Evolutionary conservation across 2,888 invertebrate genomes (phyloP).

Genomic region (Acrobasis suavella): DNA sequence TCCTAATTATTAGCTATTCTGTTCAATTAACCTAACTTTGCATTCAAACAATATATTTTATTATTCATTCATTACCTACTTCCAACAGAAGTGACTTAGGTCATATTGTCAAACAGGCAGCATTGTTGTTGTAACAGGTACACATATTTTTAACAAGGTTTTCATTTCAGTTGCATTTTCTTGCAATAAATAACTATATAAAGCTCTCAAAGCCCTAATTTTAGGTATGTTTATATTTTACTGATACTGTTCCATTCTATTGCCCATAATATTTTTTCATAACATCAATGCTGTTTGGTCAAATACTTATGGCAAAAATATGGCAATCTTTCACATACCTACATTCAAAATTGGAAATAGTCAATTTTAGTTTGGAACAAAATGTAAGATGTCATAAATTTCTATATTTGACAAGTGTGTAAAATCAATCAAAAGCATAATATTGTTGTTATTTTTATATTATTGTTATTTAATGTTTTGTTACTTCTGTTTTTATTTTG

Average conservation of each 20-base stretch:
- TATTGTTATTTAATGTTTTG: conserved; percentile 59
- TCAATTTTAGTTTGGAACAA: conserved; percentile 53
- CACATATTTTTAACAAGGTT: background rate
- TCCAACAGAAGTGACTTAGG: background rate
- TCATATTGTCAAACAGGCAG: background rate
- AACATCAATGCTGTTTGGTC: background rate
- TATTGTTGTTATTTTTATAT: conserved; percentile 50
- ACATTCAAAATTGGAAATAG: conserved; percentile 61
- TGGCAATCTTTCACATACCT: conserved; percentile 19
- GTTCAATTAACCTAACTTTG: background rate
- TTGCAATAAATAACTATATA: too few relatives aligned
- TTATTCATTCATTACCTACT: background rate
- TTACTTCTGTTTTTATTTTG: conserved; percentile 52
- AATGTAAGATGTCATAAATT: conserved; percentile 68
- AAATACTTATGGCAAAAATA: background rate
- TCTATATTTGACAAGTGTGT: conserved; percentile 69
- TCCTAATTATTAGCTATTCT: background rate
- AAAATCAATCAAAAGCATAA: conserved; percentile 63
- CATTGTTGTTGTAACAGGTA: background rate
- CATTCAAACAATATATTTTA: background rate
- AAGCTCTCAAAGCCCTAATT: too few relatives aligned
- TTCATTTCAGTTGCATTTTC: background rate
- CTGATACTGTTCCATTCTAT: too few relatives aligned
- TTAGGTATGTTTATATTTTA: too few relatives aligned
- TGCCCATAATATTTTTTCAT: too few relatives aligned